Evolutionary conservation across 2,888 invertebrate species (phyloP).

Genomic region (Cheilosia impressa): DNA sequence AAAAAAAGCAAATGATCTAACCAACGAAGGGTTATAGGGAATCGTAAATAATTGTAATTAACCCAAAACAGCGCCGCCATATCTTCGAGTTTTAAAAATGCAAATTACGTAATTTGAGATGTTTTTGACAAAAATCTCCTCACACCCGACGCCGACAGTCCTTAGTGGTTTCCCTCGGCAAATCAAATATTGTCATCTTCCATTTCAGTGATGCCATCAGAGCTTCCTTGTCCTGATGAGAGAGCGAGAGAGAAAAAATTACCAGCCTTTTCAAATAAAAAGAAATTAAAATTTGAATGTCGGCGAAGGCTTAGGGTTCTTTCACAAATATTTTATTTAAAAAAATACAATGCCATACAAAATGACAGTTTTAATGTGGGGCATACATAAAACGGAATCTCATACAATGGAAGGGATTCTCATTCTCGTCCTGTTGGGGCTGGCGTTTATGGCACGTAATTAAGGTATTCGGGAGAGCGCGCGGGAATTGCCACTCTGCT

Average conservation of each 20-base stretch:
- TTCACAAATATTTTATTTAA: slow-evolving; percentile 13
- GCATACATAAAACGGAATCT: slow-evolving; percentile 16
- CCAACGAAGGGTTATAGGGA: slow-evolving; percentile 31
- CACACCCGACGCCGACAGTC: slow-evolving; percentile 9
- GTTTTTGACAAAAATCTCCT: slow-evolving; percentile 40
- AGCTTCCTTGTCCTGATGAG: not conserved
- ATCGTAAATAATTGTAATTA: slow-evolving; percentile 59
- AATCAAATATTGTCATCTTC: slow-evolving; percentile 67
- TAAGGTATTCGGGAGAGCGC: slow-evolving; percentile 61
- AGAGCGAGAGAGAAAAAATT: not conserved
- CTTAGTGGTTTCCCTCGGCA: slow-evolving; percentile 55
- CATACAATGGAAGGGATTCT: slow-evolving; percentile 51
- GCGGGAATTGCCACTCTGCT: slow-evolving; percentile 36
- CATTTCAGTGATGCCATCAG: slow-evolving; percentile 42
- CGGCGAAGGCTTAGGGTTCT: slow-evolving; percentile 50
- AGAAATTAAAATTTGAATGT: slow-evolving; percentile 67
- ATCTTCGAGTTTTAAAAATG: slow-evolving; percentile 55
- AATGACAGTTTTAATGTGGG: slow-evolving; percentile 36
- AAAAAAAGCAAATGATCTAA: not conserved
- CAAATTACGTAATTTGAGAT: slow-evolving; percentile 57
- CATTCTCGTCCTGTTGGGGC: slow-evolving; percentile 29
- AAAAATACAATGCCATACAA: slow-evolving; percentile 25
- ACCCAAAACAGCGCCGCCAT: slow-evolving; percentile 29
- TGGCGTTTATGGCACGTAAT: slow-evolving; percentile 67
- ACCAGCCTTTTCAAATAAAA: slow-evolving; percentile 54